phyloP scores from a whole-genome alignment of 1,140 invertebrate genomes.

The Trichonephila clavata region DNA sequence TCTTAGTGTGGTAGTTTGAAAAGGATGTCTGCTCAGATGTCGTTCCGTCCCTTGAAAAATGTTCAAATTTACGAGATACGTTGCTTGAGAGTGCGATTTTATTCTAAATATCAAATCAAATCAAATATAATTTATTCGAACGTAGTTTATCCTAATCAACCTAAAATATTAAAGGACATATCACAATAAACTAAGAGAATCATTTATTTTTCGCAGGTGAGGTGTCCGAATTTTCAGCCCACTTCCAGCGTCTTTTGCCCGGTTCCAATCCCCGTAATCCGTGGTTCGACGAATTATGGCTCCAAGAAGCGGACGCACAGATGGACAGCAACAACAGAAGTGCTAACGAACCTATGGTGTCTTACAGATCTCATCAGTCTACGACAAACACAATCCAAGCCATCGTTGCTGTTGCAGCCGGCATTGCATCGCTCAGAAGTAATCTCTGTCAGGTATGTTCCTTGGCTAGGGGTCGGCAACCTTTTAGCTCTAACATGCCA shows the following conservation, averaged over 20 bases:
- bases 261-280: constrained; percentile 80
- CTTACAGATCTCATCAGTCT: constrained; percentile 80
- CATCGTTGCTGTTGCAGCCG: constrained; percentile 79
- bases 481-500: no score
- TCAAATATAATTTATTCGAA: no score
- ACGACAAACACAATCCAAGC: constrained; percentile 81
- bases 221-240: constrained; percentile 78
- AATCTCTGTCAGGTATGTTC: constrained; percentile 78
- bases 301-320: constrained; percentile 77
- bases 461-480: no score
- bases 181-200: no score
- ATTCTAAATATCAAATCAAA: no score
- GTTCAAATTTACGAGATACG: no score
- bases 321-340: constrained; percentile 76
- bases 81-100: no score
- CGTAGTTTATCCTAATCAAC: no score
- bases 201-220: neutral
- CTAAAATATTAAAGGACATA: no score
- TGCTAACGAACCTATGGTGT: neutral
- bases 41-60: no score
- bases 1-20: no score
- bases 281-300: constrained; percentile 82
- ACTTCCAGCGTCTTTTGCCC: constrained; percentile 79
- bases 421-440: constrained; percentile 78
- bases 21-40: no score